Evolutionary conservation across 2,797 vertebrate species (phyloP).

Genomic region (Vultur gryphus): DNA sequence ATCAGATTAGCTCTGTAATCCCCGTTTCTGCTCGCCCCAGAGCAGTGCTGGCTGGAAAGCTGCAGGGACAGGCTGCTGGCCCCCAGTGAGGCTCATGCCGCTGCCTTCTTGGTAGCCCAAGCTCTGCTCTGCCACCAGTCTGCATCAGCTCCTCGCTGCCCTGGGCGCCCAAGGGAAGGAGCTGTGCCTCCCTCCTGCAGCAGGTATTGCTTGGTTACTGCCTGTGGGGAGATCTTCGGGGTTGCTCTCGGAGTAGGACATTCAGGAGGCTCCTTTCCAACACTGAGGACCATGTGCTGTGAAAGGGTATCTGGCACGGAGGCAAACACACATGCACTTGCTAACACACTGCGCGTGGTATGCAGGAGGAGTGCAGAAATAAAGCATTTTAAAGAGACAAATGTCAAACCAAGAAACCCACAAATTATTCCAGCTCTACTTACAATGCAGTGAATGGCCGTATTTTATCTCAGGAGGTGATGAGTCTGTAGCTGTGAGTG

Average conservation of each 20-base stretch:
- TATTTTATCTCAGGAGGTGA: not conserved
- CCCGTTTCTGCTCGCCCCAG: accelerated
- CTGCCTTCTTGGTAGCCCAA: not conserved
- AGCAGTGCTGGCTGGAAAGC: not conserved
- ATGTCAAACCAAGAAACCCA: not conserved
- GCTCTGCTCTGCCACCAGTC: not conserved
- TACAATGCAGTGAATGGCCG: accelerated
- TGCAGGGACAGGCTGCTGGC: not conserved
- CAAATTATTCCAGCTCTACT: not conserved
- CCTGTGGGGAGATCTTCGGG: not conserved
- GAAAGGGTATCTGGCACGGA: not conserved
- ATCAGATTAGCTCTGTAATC: constrained; percentile 20
- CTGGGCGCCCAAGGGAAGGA: not conserved
- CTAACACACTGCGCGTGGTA: not conserved
- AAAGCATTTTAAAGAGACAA: not conserved
- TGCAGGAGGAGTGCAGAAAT: not conserved
- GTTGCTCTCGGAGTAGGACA: accelerated
- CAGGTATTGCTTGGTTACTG: not conserved
- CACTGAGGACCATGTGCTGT: not conserved
- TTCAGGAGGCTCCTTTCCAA: not conserved
- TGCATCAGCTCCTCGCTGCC: not conserved
- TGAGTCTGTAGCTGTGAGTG: not conserved
- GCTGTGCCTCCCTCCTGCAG: not conserved
- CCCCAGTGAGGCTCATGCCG: accelerated
- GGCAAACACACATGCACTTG: not conserved